Percentiles rank a stretch among this genome's conserved stretches.
Evolutionary conservation across 2,888 invertebrate species (phyloP).

Genomic region (Drosophila recens): DNA sequence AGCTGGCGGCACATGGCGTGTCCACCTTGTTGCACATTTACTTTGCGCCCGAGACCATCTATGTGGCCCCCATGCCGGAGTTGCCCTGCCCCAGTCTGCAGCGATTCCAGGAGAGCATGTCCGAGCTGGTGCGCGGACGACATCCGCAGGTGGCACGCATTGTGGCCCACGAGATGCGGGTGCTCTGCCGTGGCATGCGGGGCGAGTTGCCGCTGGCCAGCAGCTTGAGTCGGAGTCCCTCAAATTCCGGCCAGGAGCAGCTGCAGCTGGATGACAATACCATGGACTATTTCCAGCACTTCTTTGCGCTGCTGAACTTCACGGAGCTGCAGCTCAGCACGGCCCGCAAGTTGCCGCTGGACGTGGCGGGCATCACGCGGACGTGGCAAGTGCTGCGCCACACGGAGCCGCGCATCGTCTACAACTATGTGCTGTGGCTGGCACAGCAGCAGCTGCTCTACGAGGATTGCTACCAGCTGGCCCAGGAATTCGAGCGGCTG

Average conservation of each 20-base stretch:
- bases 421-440: constrained; percentile 83
- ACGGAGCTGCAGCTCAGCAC: constrained; percentile 58
- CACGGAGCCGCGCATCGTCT: constrained; percentile 77
- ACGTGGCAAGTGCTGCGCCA: constrained; percentile 62
- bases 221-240: constrained; percentile 20
- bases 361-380: constrained; percentile 60
- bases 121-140: constrained; percentile 50
- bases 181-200: constrained; percentile 72
- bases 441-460: constrained; percentile 62
- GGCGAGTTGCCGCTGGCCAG: constrained; percentile 55
- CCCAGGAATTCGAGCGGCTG: constrained; percentile 77
- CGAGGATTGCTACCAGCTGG: constrained; percentile 71
- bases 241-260: constrained; percentile 29
- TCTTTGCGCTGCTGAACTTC: constrained; percentile 69
- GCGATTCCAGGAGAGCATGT: constrained; percentile 54
- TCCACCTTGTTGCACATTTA: constrained; percentile 77
- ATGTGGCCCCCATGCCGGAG: constrained; percentile 69
- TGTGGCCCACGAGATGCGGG: constrained; percentile 74
- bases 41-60: constrained; percentile 80
- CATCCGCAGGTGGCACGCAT: constrained; percentile 74
- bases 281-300: constrained; percentile 68
- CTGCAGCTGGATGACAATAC: constrained; percentile 56
- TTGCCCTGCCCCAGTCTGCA: constrained; percentile 66
- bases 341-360: constrained; percentile 72
- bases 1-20: constrained; percentile 77